Base-by-base conservation (phyloP, 2,888 invertebrate genomes). In the Cryptocheilus praepositus region DNA sequence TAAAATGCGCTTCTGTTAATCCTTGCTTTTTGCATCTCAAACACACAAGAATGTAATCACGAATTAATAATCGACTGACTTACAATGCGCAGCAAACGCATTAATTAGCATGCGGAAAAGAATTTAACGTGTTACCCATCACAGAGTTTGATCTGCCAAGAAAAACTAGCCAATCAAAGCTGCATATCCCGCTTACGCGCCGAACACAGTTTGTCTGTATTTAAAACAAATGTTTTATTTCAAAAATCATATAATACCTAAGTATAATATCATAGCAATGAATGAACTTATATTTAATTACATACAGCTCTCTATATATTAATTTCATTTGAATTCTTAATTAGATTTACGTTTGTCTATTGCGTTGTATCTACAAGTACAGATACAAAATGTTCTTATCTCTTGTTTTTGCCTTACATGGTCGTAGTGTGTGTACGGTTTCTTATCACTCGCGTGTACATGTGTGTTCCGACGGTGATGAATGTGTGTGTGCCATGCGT, bases 141-240 rank as follows among this genome's bases (percentile, higher is more conserved):
- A n/a, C n/a, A n/a, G n/a, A n/a, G n/a, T n/a, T n/a, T n/a, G n/a
- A 5, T 25, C 25, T 25, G 25, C 5, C 25, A 25, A 25, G 25
- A 25, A 25, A 25, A n/a, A n/a, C n/a, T n/a, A n/a, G n/a, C n/a
- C n/a, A n/a, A n/a, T n/a, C n/a, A n/a, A n/a, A n/a, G n/a, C n/a
- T n/a, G n/a, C n/a, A 5, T 25, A 25, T 5, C 3, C 25, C 5
- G 25, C n/a, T 25, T 5, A 25, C 25, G 25, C 25, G 3, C 70
- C 25, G 70, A 66, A 66, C 66, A 67, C 69, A 64, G 25, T 61
- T 67, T 54, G 65, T 61, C 43, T 78, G 71, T 85, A 84, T 86
- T 87, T 83, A 86, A 88, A 88, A 87, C 88, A 87, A 88, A 87
- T 84, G 79, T 86, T 87, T 88, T 86, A 85, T 87, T 88, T 85